Percentiles rank a stretch among this genome's conserved stretches.
These are phyloP conservation scores for Chlamydotis undulata DNA, from an alignment of 2,113 vertebrate genomes.

Conservation along the genomic window DNA sequence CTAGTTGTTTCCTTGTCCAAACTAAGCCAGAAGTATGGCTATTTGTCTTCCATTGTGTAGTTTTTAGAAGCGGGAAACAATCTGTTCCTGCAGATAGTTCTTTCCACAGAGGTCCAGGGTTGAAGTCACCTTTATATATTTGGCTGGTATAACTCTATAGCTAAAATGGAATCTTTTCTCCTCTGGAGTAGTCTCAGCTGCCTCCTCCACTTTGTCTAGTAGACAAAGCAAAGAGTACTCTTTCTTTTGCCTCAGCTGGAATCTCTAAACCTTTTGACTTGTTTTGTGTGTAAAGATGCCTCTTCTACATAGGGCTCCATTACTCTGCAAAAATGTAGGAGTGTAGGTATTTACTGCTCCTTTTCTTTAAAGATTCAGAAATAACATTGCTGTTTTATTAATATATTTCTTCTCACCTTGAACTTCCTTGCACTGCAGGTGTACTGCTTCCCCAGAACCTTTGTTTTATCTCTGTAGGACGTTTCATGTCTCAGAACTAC, in stretches of 20 bases:
- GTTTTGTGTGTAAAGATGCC: background rate
- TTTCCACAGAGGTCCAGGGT: background rate
- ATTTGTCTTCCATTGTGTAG: background rate
- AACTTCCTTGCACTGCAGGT: background rate
- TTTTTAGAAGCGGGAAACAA: background rate
- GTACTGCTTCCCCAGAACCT: background rate
- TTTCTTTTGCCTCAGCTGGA: background rate
- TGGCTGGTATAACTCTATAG: background rate
- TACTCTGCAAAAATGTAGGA: background rate
- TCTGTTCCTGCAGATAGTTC: background rate
- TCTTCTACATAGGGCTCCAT: background rate
- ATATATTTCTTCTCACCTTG: background rate
- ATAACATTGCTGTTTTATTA: background rate
- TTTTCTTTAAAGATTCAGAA: background rate
- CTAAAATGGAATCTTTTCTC: background rate
- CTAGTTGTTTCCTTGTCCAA: background rate
- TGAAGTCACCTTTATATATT: background rate
- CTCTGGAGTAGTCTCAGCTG: background rate
- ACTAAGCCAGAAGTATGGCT: background rate
- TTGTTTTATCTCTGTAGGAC: background rate
- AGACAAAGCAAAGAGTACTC: background rate
- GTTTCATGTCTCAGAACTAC: background rate
- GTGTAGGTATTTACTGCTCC: background rate
- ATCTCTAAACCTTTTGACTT: background rate
- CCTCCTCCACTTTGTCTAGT: background rate